Evolutionary conservation across 2,797 vertebrate species (phyloP).

Genomic region (Sphenodon punctatus): DNA sequence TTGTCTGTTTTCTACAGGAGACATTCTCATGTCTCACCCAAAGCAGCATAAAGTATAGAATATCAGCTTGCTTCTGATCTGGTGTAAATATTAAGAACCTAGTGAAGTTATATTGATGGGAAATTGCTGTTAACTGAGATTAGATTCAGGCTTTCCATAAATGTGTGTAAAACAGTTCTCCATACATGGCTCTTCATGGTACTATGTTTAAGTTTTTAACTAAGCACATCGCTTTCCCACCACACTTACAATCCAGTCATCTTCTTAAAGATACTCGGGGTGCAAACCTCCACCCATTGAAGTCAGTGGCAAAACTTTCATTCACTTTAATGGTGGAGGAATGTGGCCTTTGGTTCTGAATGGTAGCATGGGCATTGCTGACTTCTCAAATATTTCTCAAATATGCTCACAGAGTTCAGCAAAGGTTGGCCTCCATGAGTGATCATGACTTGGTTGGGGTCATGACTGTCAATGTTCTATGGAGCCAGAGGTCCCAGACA

Average conservation of each 20-base stretch:
- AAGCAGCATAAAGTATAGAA: neutral
- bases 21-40: neutral
- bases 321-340: too few species aligned
- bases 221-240: conserved; percentile 39
- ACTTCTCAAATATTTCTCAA: neutral
- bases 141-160: neutral
- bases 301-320: too few species aligned
- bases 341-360: neutral
- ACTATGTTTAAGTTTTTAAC: conserved; percentile 50
- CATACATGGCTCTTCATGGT: too few species aligned
- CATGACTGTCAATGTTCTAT: conserved; percentile 2
- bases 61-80: neutral
- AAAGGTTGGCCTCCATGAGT: neutral
- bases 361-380: neutral
- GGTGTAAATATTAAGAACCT: neutral
- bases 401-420: neutral
- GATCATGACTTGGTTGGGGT: neutral
- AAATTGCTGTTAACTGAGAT: neutral
- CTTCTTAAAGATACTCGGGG: neutral
- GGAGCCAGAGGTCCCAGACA: neutral
- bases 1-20: too few species aligned
- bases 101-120: neutral
- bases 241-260: neutral
- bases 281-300: too few species aligned
- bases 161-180: neutral